Conservation (phyloP, 2,888 invertebrate genomes). For the Malthinus seriepunctatus region DNA sequence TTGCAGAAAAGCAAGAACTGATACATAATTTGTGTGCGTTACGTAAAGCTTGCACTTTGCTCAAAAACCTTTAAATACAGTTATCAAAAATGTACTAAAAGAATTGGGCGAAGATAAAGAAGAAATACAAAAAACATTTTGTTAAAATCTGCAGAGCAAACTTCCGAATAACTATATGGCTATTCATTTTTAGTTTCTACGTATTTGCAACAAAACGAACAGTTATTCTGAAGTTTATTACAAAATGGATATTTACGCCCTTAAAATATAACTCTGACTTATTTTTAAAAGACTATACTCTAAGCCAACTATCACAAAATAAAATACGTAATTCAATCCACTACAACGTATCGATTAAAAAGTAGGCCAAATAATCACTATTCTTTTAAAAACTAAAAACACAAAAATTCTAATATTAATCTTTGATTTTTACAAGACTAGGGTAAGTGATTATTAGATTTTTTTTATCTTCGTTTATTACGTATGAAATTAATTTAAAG, state of each 20-base stretch:
- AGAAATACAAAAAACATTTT: too few relatives aligned
- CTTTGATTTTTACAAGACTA: constrained; percentile 35
- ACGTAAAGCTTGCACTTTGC: too few relatives aligned
- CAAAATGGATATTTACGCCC: background rate
- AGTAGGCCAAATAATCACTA: constrained; percentile 26
- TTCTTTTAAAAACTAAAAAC: constrained; percentile 23
- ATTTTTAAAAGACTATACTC: constrained; percentile 11
- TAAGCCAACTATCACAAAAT: constrained; percentile 29
- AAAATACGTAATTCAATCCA: constrained; percentile 21
- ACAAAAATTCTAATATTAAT: constrained; percentile 31
- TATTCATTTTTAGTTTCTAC: too few relatives aligned
- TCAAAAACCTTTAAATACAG: too few relatives aligned
- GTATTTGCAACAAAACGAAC: too few relatives aligned
- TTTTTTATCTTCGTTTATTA: constrained; percentile 14
- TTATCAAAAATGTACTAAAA: too few relatives aligned
- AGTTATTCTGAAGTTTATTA: too few relatives aligned
- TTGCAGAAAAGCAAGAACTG: too few relatives aligned
- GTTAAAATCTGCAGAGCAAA: too few relatives aligned
- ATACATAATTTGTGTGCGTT: too few relatives aligned
- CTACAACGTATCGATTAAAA: constrained; percentile 21
- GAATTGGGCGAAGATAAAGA: too few relatives aligned
- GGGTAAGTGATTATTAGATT: constrained; percentile 31
- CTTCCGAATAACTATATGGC: too few relatives aligned
- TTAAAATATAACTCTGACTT: constrained; percentile 13
- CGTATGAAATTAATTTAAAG: constrained; percentile 29